These are phyloP conservation scores for Cercocebus atys DNA, from an alignment of 2,113 vertebrate genomes.

Conservation along the genomic window DNA sequence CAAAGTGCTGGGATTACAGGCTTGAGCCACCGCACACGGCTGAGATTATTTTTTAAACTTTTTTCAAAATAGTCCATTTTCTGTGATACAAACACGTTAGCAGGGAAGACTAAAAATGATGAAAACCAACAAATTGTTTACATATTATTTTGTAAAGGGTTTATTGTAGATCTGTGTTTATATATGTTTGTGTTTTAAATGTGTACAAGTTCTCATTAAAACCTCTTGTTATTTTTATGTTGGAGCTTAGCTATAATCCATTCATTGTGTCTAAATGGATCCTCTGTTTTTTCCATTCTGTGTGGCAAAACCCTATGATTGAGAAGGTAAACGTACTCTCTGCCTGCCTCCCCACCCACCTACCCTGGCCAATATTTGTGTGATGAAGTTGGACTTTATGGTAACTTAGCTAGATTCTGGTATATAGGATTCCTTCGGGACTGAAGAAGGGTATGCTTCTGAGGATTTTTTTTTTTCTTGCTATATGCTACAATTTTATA, in stretches of 20 bases:
- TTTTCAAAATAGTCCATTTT: background rate
- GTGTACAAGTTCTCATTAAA: background rate
- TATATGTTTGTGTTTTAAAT: background rate
- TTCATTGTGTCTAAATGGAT: background rate
- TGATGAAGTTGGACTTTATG: background rate
- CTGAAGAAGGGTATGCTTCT: background rate
- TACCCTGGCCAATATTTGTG: background rate
- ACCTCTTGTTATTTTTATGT: background rate
- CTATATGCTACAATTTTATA: background rate
- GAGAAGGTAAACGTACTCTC: background rate
- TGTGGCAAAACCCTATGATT: background rate
- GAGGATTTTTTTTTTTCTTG: background rate
- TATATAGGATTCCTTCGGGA: background rate
- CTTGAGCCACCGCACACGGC: no score
- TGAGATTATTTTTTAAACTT: background rate
- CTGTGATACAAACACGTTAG: background rate
- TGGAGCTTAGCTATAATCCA: background rate
- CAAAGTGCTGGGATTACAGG: no score
- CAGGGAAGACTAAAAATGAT: background rate
- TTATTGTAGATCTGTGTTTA: background rate
- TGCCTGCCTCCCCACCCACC: fast-evolving
- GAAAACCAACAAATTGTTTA: background rate
- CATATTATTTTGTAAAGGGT: background rate
- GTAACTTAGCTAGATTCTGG: background rate
- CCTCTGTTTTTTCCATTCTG: background rate